Evolutionary conservation across 2,888 invertebrate species (phyloP).

Genomic region (Patella pellucida): DNA sequence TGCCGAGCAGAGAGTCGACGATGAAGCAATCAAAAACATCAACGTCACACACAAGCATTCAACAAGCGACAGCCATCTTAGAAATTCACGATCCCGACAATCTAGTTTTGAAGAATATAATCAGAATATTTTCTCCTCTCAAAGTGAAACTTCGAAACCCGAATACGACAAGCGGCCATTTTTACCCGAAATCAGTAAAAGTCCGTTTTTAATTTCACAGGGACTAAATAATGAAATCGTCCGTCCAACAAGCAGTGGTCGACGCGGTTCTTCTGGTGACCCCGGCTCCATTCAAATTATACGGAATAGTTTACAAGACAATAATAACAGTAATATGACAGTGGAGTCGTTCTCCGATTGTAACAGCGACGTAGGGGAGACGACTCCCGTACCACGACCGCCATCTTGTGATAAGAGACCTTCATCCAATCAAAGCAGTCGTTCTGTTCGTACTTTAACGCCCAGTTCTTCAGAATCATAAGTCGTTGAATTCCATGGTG

Average conservation of each 20-base stretch:
- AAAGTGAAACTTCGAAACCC: slow-evolving; percentile 14
- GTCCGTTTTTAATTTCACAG: slow-evolving; percentile 55
- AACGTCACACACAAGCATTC: slow-evolving; percentile 12
- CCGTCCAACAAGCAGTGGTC: background rate
- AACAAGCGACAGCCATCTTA: background rate
- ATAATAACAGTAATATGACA: background rate
- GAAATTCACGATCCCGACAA: slow-evolving; percentile 9
- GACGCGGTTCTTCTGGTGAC: background rate
- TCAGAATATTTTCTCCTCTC: slow-evolving; percentile 15
- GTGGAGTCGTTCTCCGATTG: background rate
- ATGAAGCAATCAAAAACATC: slow-evolving; percentile 31
- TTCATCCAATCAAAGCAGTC: background rate
- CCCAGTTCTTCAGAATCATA: background rate
- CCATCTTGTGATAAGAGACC: background rate
- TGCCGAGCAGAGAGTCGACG: slow-evolving; percentile 42
- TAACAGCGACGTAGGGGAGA: background rate
- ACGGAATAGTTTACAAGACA: slow-evolving; percentile 15
- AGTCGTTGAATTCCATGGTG: too few species aligned
- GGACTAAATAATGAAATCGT: slow-evolving; percentile 39
- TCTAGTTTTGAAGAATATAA: slow-evolving; percentile 18
- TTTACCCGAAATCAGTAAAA: slow-evolving; percentile 54
- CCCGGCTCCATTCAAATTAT: slow-evolving; percentile 17
- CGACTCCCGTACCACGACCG: slow-evolving; percentile 5
- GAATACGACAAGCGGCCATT: slow-evolving; percentile 36
- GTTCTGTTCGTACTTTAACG: background rate